Conservation (phyloP, 2,113 vertebrate species). For the Pollimyrus isidori region DNA sequence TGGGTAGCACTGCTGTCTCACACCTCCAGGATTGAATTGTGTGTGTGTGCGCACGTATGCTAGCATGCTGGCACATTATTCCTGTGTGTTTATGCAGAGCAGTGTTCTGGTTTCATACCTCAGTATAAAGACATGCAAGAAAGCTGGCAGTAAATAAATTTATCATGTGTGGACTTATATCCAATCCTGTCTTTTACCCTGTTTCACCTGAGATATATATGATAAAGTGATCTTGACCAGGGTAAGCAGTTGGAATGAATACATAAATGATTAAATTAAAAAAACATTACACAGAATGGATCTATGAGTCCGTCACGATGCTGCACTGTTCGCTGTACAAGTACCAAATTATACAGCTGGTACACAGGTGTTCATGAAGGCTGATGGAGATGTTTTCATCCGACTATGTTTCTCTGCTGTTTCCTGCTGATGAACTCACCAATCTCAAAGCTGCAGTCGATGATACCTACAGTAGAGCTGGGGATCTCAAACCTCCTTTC, state of each 20-base stretch:
- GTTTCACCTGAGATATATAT: not conserved
- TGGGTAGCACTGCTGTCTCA: not conserved
- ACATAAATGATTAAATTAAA: not conserved
- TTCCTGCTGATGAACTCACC: constrained; percentile 52
- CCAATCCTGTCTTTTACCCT: not conserved
- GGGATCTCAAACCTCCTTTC: constrained; percentile 82
- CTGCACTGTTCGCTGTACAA: not conserved
- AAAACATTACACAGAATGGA: not conserved
- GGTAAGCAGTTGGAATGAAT: not conserved
- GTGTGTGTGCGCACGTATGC: not conserved
- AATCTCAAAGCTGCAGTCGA: constrained; percentile 87
- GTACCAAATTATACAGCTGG: not conserved
- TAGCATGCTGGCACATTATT: not conserved
- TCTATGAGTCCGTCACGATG: not conserved
- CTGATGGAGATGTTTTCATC: not conserved
- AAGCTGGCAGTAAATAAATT: not conserved
- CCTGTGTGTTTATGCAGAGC: not conserved
- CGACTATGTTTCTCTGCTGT: not conserved
- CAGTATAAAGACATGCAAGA: not conserved
- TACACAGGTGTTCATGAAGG: not conserved
- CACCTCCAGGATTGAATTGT: not conserved
- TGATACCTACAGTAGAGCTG: constrained; percentile 66
- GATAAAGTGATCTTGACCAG: not conserved
- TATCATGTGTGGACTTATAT: not conserved
- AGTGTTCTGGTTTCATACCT: not conserved